These are phyloP conservation scores for Temnopleurus reevesii DNA, from an alignment of 53 echinoderm and acorn worm genomes.

Conservation along the genomic window DNA sequence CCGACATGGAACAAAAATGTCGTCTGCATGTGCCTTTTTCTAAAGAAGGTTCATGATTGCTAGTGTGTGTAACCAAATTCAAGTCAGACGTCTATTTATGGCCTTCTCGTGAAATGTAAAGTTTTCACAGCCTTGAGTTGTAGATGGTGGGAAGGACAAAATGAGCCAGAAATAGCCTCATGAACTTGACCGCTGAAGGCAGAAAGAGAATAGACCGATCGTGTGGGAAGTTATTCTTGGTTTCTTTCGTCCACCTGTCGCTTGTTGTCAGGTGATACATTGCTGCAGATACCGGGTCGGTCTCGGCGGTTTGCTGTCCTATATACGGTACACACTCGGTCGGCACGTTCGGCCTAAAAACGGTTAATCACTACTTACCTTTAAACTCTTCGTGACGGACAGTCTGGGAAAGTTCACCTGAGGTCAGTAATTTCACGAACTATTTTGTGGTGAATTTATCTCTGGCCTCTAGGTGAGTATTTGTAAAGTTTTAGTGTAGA, in stretches of 20 bases:
- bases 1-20: too few species aligned
- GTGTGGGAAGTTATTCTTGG: neutral
- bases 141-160: neutral
- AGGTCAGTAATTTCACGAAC: neutral
- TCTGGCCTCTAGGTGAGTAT: too few species aligned
- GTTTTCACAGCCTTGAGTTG: neutral
- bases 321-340: neutral
- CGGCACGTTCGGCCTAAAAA: constrained; percentile 21
- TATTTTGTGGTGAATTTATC: too few species aligned
- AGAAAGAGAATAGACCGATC: neutral
- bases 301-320: constrained; percentile 20
- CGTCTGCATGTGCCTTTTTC: too few species aligned
- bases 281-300: neutral
- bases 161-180: neutral
- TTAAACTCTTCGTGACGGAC: neutral
- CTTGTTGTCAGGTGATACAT: neutral
- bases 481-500: too few species aligned
- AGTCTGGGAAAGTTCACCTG: constrained; percentile 17
- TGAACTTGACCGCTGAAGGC: neutral
- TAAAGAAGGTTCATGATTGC: too few species aligned
- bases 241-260: constrained; percentile 7
- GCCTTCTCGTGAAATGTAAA: neutral
- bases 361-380: neutral
- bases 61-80: too few species aligned
- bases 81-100: neutral